Evolutionary conservation across 2,113 vertebrate genomes (phyloP), one percentile per base, ranked within the genome.

Genomic region (Cochlearius cochlearius): DNA sequence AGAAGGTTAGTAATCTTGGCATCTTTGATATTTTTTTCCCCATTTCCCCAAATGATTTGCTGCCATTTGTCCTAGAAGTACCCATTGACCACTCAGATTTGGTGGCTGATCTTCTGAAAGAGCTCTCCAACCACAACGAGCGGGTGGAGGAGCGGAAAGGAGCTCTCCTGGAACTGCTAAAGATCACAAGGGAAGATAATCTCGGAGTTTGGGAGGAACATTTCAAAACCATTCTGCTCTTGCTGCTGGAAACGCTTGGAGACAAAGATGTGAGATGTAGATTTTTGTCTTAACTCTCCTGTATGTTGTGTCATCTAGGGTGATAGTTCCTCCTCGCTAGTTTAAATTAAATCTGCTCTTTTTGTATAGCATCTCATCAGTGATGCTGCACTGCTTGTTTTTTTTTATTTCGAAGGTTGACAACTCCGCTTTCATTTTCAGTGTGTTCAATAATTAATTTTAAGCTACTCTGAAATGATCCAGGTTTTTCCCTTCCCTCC

Each of bases 81-180:
- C 97, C 98, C 92, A 98, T 99, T 86, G 99, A 99, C 97, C 99
- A 99, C 96, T 99, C 99, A 1, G 99, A 99, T 98, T 95, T 99
- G 98, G 99, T 99, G 52, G 99, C 99, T 5, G 99, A 99, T 96
- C 98, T 99, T 56, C 98, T 99, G 77, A 99, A 99, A 96, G 99
- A 99, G 79, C 98, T 99, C 94, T 99, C 99, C 94, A 99, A 99
- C 98, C 99, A 99, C 98, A 99, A 99, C 0, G 99, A 99, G 95
- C 98, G 99, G 0, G 99, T 99, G 25, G 99, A 99, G 95, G 99
- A 99, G 95, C 97, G 99, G 81, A 99, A 99, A 85, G 99, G 98
- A 5, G 99, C 99, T 50, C 98, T 99, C 88, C 98, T 99, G 96
- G 99, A 99, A 93, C 97, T 99, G 90, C 98, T 99, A 53, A 99